phyloP scores from a whole-genome alignment of 92 coral and sea anemone genomes.

The Umimayanthus kanabou region DNA sequence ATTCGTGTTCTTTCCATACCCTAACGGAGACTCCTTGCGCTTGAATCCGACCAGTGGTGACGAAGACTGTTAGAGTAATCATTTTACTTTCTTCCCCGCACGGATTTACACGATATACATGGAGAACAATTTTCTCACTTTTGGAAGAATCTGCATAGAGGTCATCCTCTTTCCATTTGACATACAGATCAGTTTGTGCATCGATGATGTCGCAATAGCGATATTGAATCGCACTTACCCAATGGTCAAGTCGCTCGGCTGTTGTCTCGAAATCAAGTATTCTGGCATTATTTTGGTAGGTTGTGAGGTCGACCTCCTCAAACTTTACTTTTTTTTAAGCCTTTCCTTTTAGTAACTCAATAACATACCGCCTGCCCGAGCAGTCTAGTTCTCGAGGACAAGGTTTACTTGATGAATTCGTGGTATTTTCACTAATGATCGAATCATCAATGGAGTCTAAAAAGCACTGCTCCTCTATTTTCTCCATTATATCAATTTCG shows the following conservation, averaged over 20 bases:
- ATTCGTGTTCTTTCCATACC: neutral
- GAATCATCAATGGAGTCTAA: conserved; percentile 1
- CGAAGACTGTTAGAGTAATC: neutral
- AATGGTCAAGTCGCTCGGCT: neutral
- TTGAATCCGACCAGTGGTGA: conserved; percentile 9
- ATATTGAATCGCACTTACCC: neutral
- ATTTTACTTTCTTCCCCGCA: neutral
- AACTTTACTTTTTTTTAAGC: neutral
- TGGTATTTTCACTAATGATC: neutral
- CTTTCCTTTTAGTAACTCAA: neutral
- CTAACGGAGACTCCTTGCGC: neutral
- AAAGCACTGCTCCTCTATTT: neutral
- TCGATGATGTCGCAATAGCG: neutral
- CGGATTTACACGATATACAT: neutral
- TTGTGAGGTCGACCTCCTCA: neutral
- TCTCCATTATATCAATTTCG: neutral
- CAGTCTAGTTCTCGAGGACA: neutral
- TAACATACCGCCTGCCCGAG: neutral
- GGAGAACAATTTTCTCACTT: neutral
- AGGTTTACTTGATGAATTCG: neutral
- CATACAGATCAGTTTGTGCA: neutral
- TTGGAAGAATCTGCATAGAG: neutral
- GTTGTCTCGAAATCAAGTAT: neutral
- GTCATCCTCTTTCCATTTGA: neutral
- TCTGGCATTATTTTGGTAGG: neutral